Evolutionary conservation across 2,888 invertebrate species (phyloP), one percentile per base, ranked within the genome.

Genomic region (Synergus gifuensis): DNA sequence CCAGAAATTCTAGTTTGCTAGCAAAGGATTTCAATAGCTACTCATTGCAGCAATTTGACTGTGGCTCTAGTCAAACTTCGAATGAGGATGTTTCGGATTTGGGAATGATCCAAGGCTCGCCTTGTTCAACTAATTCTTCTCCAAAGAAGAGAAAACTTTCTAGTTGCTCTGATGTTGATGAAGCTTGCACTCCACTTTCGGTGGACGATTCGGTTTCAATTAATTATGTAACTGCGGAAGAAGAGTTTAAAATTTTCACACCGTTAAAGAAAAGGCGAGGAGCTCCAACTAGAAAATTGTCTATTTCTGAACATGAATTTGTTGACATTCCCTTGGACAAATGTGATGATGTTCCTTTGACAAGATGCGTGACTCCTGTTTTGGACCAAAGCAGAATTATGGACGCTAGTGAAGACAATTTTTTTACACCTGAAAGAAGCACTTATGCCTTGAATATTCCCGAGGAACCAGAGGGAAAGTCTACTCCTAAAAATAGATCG

Each of bases 211-310:
- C 81, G 5, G 78, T 79, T 3, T 83, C 78, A 4, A 80, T 80
- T n/a, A 82, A 83, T 4, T 83, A 81, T 18, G 82, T 84, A 63
- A 81, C 78, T 40, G 81, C 81, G 28, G 85, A 88, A n/a, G 86
- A 87, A 18, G 89, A 89, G 60, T 91, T 91, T 81, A 85, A 88
- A 81, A 91, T 91, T 82, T 89, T 88, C 77, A 90, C 90, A 12
- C 90, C 91, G 0, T 88, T 91, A 4, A 90, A 89, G 62, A 90
- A 88, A 46, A 86, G 88, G 62, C 87, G 83, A 78, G 78, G 87
- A 4, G 54, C 36, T 9, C 36, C 40, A 7, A 46, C 14, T 36
- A 16, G 73, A 54, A 73, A 36, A 54, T 8, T 78, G 84, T 44
- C 76, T 63, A 18, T 46, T 63, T 8, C 63, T 40, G 11, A 69